Evolutionary conservation across 2,888 invertebrate genomes (phyloP), one percentile per base, ranked within the genome.

Genomic region (Yponomeuta plumbellus): DNA sequence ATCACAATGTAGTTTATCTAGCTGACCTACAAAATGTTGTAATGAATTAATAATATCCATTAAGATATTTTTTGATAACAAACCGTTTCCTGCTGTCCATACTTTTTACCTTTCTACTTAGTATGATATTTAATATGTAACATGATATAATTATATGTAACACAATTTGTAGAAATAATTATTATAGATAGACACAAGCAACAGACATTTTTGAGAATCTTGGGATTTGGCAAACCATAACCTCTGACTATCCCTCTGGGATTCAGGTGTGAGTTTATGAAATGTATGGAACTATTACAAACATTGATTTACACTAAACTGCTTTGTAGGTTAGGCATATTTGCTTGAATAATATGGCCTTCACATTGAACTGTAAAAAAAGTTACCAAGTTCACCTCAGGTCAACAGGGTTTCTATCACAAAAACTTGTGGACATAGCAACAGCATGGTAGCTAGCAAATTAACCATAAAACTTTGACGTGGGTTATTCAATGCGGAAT

Each of bases 391-490:
- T 63, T 63, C 44, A 63, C 21, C 22, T 20, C 63, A 63, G 63
- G 63, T 63, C 44, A 63, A 63, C 40, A 39, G 21, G 63, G 21
- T 20, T 10, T 34, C 11, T 34, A 11, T 40, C 22, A 44, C 20
- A 63, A 63, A 63, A 63, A 63, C 44, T 63, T 62, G 62, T 39
- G 17, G 39, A 39, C 2, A 2, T 34, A 62, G 23, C 59, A 59
- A 21, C 21, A 13, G 22, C 13, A 59, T 21, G 23, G 59, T 21
- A 22, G 59, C 23, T 17, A 52, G 44, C 17, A 52, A 52, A 52
- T 52, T 13, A 17, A 52, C 44, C 44, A 52, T 52, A 52, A 34
- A 34, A 52, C 44, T 13, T 52, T 17, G 17, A 3, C 44, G 17
- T 11, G 17, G 13, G 13, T 44, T 44, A 44, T 44, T 44, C 17